Evolutionary conservation across 2,888 invertebrate species (phyloP).

Genomic region (Mantis religiosa): DNA sequence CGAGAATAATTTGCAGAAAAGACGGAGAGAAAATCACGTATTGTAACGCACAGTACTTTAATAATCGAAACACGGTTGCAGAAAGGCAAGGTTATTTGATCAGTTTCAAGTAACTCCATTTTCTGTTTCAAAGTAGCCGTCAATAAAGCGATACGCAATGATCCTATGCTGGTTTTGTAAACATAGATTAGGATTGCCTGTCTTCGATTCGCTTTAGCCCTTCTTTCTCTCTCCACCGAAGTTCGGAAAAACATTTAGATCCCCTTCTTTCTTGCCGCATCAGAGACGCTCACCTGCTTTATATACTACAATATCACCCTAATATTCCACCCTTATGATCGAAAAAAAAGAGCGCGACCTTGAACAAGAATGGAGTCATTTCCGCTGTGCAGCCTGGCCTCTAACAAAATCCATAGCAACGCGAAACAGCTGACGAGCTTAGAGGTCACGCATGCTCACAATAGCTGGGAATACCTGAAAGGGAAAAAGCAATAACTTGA

Average conservation of each 20-base stretch:
- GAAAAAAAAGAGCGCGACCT: not conserved
- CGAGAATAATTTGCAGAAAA: too few relatives aligned
- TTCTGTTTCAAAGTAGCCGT: too few relatives aligned
- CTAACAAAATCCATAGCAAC: not conserved
- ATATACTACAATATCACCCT: not conserved
- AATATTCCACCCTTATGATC: not conserved
- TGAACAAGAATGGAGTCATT: not conserved
- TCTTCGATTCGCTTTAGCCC: not conserved
- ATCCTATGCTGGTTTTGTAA: too few relatives aligned
- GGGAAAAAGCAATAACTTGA: not conserved
- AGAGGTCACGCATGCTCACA: not conserved
- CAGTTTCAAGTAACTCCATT: too few relatives aligned
- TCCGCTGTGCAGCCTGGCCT: not conserved
- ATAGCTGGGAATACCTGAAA: not conserved
- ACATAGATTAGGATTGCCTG: too few relatives aligned
- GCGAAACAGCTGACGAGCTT: not conserved
- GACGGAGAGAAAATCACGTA: too few relatives aligned
- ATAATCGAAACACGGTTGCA: too few relatives aligned
- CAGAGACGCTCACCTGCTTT: not conserved
- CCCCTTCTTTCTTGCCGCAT: not conserved
- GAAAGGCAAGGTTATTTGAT: too few relatives aligned
- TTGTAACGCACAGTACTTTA: too few relatives aligned
- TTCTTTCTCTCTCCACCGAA: not conserved
- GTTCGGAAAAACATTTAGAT: not conserved
- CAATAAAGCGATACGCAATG: too few relatives aligned